Percentiles rank a stretch among this genome's conserved stretches.
Conservation (phyloP, 2,888 invertebrate genomes). For the Euclidia mi region DNA sequence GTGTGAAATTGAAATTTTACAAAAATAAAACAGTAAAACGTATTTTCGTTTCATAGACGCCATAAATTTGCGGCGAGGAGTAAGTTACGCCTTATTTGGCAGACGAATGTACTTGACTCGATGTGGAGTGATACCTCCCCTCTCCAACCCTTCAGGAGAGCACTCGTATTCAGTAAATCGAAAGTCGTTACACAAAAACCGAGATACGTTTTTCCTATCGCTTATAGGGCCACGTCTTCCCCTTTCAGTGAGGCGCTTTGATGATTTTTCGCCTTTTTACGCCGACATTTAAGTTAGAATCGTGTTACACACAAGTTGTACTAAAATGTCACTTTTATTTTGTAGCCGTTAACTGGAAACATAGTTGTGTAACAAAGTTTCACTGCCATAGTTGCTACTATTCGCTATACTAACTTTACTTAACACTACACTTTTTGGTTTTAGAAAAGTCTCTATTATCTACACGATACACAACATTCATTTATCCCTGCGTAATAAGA, state of each 20-base stretch:
- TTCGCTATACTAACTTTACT: conserved; percentile 9
- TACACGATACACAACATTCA: conserved; percentile 13
- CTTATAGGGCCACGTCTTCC: conserved; percentile 72
- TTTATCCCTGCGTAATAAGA: conserved; percentile 7
- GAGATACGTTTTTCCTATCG: conserved; percentile 79
- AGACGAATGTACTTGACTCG: conserved; percentile 79
- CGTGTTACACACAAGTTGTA: conserved; percentile 12
- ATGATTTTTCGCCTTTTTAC: conserved; percentile 73
- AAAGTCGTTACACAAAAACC: conserved; percentile 86
- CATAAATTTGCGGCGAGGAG: conserved; percentile 73
- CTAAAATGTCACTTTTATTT: conserved; percentile 14
- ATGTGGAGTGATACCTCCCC: conserved; percentile 80
- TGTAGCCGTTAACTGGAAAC: conserved; percentile 4
- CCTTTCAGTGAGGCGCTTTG: conserved; percentile 72
- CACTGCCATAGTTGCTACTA: neutral
- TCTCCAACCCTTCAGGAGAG: conserved; percentile 81
- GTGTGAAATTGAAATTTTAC: conserved; percentile 82
- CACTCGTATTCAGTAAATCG: conserved; percentile 84
- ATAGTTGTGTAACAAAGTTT: conserved; percentile 9
- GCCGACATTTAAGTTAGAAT: conserved; percentile 52
- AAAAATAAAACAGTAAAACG: conserved; percentile 69
- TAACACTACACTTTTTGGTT: conserved; percentile 3
- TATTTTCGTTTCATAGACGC: conserved; percentile 72
- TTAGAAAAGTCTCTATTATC: no score
- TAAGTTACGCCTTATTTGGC: conserved; percentile 86